Base-by-base conservation (phyloP, 1,140 invertebrate genomes). In the Zeugodacus cucurbitae region DNA sequence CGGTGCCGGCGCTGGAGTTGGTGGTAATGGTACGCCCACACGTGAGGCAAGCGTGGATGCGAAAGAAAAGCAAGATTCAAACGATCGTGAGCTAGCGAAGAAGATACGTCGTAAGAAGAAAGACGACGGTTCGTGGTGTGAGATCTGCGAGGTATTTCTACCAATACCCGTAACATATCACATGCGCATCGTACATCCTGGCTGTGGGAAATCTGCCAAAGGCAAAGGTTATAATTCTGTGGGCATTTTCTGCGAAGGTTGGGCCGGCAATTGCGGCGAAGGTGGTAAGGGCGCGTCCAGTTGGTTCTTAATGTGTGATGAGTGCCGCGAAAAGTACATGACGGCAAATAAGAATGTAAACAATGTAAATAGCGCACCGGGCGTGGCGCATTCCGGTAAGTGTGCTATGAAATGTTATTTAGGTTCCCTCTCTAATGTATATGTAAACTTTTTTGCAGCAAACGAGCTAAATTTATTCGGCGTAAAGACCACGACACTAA, bases 221-320 rank as follows among this genome's bases (percentile, higher is more conserved):
- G 93, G 97, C 3, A 97, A 97, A 92, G 98, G 98, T 2, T 98
- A 98, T 93, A 98, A 98, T 91, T 97, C 96, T 88, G 96, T 95
- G 58, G 97, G 97, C 14, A 97, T 96, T 91, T 98, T 97, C 92
- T 97, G 97, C 92, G 96, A 96, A 20, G 97, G 97, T 2, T 98
- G 97, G 97, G 96, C 97, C 0, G 97, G 97, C 22, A 97, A 97
- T 90, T 98, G 98, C 93, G 98, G 97, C 0, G 97, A 98, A 90
- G 97, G 97, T 1, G 97, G 97, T 20, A 95, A 96, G 14, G 97
- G 96, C 41, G 95, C 94, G 89, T 97, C 96, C 48, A 97, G 96
- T 57, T 99, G 98, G 98, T 99, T 99, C 93, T 95, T 99, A 1
- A 96, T 98, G 89, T 99, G 98, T 94, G 97, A 98, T 90, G 94